These are phyloP conservation scores for Metopolophium dirhodum DNA, from an alignment of 1,140 invertebrate species.

Conservation along the genomic window DNA sequence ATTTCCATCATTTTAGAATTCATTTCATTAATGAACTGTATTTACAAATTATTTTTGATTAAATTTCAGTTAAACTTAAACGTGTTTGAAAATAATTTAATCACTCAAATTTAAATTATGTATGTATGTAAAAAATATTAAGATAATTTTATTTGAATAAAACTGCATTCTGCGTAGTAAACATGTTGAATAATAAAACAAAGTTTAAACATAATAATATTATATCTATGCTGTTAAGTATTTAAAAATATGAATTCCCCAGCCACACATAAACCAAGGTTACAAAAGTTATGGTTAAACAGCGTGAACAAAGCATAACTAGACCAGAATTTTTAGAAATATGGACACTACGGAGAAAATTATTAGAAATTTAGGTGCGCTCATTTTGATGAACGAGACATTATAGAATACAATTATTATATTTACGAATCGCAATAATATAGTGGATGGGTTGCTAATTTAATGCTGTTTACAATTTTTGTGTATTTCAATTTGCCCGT, in stretches of 20 bases:
- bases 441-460: neutral
- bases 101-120: neutral
- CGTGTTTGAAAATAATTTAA: neutral
- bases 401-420: neutral
- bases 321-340: neutral
- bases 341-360: neutral
- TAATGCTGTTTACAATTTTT: neutral
- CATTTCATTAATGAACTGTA: neutral
- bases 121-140: neutral
- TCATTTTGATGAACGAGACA: neutral
- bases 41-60: neutral
- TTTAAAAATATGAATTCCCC: neutral
- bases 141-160: neutral
- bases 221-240: neutral
- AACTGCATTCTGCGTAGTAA: neutral
- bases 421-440: neutral
- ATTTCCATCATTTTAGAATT: neutral
- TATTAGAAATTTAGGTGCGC: neutral
- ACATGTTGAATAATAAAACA: neutral
- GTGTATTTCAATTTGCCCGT: fast-evolving
- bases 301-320: neutral
- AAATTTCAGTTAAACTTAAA: neutral
- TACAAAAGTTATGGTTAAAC: neutral
- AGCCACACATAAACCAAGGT: neutral
- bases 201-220: neutral